These are phyloP conservation scores for silkworm (Bombyx mori) DNA, from an alignment of 1,140 invertebrate species.

Conservation along the genomic window ASM3026992v2 NC_085124.1:7270501-7271000, in stretches of 20 bases:
- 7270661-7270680: conserved; percentile 68
- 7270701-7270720: conserved; percentile 45
- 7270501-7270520: too few relatives aligned
- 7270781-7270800: too few relatives aligned
- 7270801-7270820: too few relatives aligned
- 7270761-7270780: conserved; percentile 22
- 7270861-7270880: not conserved
- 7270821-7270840: too few relatives aligned
- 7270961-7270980: conserved; percentile 34
- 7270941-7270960: conserved; percentile 7
- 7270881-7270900: not conserved
- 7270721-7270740: conserved; percentile 34
- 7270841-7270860: not conserved
- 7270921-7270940: conserved; percentile 7
- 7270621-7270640: conserved; percentile 43
- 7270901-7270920: not conserved
- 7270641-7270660: conserved; percentile 65
- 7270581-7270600: conserved; percentile 55
- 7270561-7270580: conserved; percentile 53
- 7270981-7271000: conserved; percentile 53
- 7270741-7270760: conserved; percentile 41
- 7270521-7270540: too few relatives aligned
- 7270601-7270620: conserved; percentile 53
- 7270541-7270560: conserved; percentile 23
- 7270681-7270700: conserved; percentile 58